These are phyloP conservation scores for Valencia hispanica DNA, from an alignment of 2,797 vertebrate genomes.

Conservation along the genomic window DNA sequence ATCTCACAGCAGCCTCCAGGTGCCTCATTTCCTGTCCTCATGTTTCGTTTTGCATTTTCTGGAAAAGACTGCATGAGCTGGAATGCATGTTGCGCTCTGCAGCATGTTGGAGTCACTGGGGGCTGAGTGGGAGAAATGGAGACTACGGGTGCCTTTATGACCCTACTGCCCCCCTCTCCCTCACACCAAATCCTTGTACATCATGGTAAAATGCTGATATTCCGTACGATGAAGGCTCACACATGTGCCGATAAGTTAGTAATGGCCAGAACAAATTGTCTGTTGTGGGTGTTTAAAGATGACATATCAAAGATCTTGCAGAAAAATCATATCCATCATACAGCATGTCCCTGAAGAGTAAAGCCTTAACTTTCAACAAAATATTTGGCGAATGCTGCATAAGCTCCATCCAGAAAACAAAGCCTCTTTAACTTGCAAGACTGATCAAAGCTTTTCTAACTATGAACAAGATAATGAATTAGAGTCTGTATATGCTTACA, in stretches of 20 bases:
- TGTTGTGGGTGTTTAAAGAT: no score
- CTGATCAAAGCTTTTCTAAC: conserved; percentile 44
- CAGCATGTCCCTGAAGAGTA: background rate
- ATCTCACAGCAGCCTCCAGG: conserved; percentile 25
- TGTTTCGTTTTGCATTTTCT: conserved; percentile 19
- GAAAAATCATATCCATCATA: background rate
- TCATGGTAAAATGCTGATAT: conserved; percentile 17
- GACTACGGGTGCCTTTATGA: background rate
- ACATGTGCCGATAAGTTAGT: conserved; percentile 50
- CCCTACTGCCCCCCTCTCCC: background rate
- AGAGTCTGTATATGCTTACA: conserved; percentile 20
- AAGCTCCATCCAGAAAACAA: conserved; percentile 15
- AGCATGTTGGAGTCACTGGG: background rate
- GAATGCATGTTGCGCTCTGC: conserved; percentile 4
- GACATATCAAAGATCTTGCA: conserved; percentile 13
- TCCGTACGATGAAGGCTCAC: conserved; percentile 30
- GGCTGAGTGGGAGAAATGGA: conserved; percentile 1
- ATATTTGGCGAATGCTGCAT: conserved; percentile 1
- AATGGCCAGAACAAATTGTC: background rate
- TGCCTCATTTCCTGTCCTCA: conserved; percentile 32
- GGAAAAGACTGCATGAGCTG: background rate
- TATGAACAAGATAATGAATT: conserved; percentile 26
- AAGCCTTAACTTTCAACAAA: background rate
- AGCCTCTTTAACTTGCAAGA: conserved; percentile 50
- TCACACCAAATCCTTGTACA: background rate